Percentiles rank a stretch among this genome's conserved stretches.
phyloP scores from a whole-genome alignment of 2,888 invertebrate species.

The Tineola bisselliella region DNA sequence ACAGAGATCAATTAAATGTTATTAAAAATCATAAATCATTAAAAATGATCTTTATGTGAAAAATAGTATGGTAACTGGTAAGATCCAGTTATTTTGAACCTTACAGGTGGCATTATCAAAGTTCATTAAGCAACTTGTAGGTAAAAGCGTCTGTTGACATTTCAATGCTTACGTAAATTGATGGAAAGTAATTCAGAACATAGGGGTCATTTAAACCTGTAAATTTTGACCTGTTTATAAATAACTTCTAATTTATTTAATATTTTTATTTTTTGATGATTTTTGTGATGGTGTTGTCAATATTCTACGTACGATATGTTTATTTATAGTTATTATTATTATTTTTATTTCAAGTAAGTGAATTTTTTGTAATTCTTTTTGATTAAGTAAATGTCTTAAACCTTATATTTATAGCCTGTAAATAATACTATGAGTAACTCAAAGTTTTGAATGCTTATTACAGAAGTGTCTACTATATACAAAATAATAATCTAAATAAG shows the following conservation, averaged over 20 bases:
- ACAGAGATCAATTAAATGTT: neutral
- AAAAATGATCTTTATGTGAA: neutral
- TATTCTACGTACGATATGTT: too few relatives aligned
- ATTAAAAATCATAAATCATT: neutral
- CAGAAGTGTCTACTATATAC: too few relatives aligned
- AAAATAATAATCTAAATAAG: too few relatives aligned
- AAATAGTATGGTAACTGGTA: neutral
- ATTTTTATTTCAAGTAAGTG: too few relatives aligned
- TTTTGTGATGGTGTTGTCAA: too few relatives aligned
- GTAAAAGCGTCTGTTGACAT: conserved; percentile 5
- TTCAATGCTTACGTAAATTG: neutral
- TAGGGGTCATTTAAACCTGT: neutral
- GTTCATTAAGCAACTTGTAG: neutral
- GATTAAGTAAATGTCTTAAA: too few relatives aligned
- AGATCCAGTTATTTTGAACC: neutral
- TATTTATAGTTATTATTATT: too few relatives aligned
- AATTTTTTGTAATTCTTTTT: too few relatives aligned
- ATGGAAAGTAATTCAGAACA: conserved; percentile 3
- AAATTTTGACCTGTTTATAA: neutral
- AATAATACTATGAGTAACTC: too few relatives aligned
- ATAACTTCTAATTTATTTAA: neutral
- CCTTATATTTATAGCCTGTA: too few relatives aligned
- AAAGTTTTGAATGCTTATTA: too few relatives aligned
- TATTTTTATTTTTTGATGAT: too few relatives aligned
- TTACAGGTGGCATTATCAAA: conserved; percentile 8